phyloP scores from a whole-genome alignment of 2,888 invertebrate species.

The Adelognathus sp. region DNA sequence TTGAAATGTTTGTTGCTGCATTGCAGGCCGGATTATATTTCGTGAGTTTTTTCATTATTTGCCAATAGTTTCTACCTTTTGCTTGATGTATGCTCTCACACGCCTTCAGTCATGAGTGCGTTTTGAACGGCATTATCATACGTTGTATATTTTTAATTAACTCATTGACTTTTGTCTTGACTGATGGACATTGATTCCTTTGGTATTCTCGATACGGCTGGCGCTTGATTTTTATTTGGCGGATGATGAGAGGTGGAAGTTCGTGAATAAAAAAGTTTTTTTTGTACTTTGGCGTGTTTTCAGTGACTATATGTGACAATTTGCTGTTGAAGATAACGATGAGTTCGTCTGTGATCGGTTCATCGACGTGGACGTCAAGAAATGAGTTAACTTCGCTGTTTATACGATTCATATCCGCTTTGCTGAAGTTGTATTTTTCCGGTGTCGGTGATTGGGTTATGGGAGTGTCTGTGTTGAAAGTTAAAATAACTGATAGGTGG shows the following conservation, averaged over 20 bases:
- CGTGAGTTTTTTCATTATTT: constrained; percentile 29
- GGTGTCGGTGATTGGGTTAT: neutral
- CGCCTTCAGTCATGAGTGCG: constrained; percentile 28
- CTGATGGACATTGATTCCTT: neutral
- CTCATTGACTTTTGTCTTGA: constrained; percentile 3
- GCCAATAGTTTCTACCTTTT: constrained; percentile 39
- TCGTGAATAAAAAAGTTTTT: neutral
- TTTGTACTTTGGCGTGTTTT: neutral
- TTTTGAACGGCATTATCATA: constrained; percentile 10
- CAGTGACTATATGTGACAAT: neutral
- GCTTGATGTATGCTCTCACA: constrained; percentile 13
- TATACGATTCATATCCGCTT: neutral
- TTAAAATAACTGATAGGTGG: neutral
- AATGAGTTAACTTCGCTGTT: neutral
- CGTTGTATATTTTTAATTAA: constrained; percentile 34
- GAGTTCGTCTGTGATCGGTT: neutral
- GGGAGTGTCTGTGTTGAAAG: neutral
- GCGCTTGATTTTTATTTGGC: constrained; percentile 11
- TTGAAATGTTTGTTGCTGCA: neutral
- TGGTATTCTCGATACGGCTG: constrained; percentile 5
- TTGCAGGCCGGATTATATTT: neutral
- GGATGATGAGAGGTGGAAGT: constrained; percentile 4
- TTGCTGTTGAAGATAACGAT: neutral
- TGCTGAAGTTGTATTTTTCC: neutral
- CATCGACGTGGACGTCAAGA: neutral